phyloP scores from a whole-genome alignment of 2,113 vertebrate genomes.

The Glaucidium brasilianum region DNA sequence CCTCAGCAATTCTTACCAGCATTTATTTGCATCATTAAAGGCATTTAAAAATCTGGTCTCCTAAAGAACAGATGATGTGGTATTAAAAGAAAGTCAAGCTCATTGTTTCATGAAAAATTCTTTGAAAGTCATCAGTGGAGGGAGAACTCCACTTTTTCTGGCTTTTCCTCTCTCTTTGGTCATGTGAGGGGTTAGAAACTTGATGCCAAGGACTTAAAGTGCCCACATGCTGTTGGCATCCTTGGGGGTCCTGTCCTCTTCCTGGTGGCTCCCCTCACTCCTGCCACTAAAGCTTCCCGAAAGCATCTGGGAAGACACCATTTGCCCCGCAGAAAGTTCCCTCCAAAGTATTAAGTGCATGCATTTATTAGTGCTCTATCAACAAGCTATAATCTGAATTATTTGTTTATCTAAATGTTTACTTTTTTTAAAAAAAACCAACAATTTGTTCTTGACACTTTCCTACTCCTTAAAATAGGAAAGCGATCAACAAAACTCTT shows the following conservation, averaged over 20 bases:
- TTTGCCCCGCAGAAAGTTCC: not conserved
- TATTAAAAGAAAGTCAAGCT: not conserved
- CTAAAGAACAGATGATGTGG: not conserved
- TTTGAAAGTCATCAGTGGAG: not conserved
- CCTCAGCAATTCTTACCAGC: not conserved
- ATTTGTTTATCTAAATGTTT: not conserved
- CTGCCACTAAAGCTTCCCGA: not conserved
- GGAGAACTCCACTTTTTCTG: not conserved
- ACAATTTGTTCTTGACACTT: not conserved
- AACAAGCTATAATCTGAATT: not conserved
- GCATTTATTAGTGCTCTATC: not conserved
- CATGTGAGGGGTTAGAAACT: not conserved
- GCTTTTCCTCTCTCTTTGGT: not conserved
- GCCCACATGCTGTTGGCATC: accelerated
- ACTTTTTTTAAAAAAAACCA: accelerated
- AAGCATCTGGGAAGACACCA: not conserved
- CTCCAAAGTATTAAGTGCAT: accelerated
- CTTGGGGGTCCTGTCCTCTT: not conserved
- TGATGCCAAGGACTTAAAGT: not conserved
- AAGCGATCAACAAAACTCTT: not conserved
- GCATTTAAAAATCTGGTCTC: not conserved
- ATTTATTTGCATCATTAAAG: not conserved
- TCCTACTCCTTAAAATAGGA: not conserved
- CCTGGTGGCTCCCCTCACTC: not conserved
- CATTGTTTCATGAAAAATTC: not conserved